Percentiles rank a stretch among this genome's conserved stretches.
phyloP scores from a whole-genome alignment of 2,888 invertebrate species.

The Melinaea menophilus region DNA sequence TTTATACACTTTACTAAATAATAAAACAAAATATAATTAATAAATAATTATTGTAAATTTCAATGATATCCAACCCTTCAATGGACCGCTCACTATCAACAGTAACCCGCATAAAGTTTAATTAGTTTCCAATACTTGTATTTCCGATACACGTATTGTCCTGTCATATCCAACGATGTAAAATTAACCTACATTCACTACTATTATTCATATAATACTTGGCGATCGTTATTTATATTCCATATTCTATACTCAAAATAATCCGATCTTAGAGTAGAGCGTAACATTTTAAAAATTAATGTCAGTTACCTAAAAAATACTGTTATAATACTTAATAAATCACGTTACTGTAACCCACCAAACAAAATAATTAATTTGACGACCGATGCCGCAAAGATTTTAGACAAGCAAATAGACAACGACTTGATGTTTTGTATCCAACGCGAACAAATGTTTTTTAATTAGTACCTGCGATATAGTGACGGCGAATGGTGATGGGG shows the following conservation, averaged over 20 bases:
- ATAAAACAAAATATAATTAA: too few relatives aligned
- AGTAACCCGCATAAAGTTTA: slow-evolving; percentile 33
- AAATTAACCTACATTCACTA: slow-evolving; percentile 1
- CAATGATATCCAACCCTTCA: neutral
- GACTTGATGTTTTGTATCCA: slow-evolving; percentile 22
- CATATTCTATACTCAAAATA: too few relatives aligned
- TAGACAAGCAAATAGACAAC: slow-evolving; percentile 11
- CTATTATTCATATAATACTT: too few relatives aligned
- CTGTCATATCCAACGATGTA: slow-evolving; percentile 28
- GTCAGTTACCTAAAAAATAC: too few relatives aligned
- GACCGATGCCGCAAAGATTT: slow-evolving; percentile 6
- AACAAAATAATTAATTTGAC: neutral
- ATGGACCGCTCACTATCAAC: slow-evolving; percentile 17
- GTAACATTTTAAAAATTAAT: too few relatives aligned
- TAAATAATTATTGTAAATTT: too few relatives aligned
- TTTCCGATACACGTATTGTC: slow-evolving; percentile 37
- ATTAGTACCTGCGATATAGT: neutral
- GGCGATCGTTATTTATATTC: too few relatives aligned
- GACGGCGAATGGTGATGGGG: neutral
- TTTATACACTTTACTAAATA: too few relatives aligned
- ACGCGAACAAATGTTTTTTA: slow-evolving; percentile 8
- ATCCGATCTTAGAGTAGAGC: too few relatives aligned
- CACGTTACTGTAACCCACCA: too few relatives aligned
- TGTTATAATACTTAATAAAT: too few relatives aligned
- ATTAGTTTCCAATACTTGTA: slow-evolving; percentile 43